phyloP scores from a whole-genome alignment of 1,140 invertebrate species.

The Drosophila burlai region DNA sequence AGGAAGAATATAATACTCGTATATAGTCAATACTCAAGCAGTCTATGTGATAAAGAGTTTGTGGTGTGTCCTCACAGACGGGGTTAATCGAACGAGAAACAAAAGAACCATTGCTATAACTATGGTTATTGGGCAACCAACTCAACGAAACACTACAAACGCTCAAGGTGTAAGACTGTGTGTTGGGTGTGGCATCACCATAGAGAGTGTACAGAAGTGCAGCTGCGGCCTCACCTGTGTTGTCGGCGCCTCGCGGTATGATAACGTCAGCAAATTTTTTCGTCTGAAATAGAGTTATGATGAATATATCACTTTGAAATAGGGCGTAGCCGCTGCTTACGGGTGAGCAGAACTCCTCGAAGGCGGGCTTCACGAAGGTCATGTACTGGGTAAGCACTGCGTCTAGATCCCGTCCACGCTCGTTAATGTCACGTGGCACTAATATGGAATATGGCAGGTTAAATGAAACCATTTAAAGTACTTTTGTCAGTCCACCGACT shows the following conservation, averaged over 20 bases:
- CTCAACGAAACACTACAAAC: conserved; percentile 60
- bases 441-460: background rate
- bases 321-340: conserved; percentile 87
- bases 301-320: background rate
- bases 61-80: conserved; percentile 21
- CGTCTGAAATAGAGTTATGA: conserved; percentile 88
- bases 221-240: conserved; percentile 90
- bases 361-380: conserved; percentile 98
- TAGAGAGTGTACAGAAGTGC: conserved; percentile 36
- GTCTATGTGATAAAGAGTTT: conserved; percentile 42
- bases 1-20: conserved; percentile 25
- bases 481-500: background rate
- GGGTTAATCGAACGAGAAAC: conserved; percentile 55
- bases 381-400: conserved; percentile 98
- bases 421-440: conserved; percentile 98
- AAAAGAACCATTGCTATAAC: conserved; percentile 42
- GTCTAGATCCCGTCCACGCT: conserved; percentile 96
- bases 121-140: conserved; percentile 44
- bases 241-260: conserved; percentile 98
- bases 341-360: conserved; percentile 99
- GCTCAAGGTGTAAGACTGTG: conserved; percentile 33
- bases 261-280: conserved; percentile 99
- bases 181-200: conserved; percentile 28
- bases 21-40: conserved; percentile 61
- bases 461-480: background rate